A percentile compares a stretch with the other conserved stretches of the same genome.
phyloP scores from a whole-genome alignment of 2,113 vertebrate genomes.

The Oryzias melastigma region DNA sequence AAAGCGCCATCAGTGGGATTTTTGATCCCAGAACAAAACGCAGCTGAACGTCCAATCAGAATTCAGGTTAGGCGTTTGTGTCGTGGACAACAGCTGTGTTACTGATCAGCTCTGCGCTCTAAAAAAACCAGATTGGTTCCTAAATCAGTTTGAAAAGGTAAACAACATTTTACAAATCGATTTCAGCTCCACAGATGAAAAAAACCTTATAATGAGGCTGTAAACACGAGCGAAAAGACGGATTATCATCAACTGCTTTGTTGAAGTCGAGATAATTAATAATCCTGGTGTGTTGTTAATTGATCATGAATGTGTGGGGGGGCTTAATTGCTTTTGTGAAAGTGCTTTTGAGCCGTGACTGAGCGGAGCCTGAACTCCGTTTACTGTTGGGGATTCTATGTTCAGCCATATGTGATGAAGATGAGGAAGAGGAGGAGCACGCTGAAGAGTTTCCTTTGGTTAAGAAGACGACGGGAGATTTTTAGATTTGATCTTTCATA shows the following conservation, averaged over 20 bases:
- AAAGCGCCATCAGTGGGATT: constrained; percentile 21
- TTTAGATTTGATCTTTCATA: too few species aligned
- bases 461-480: too few species aligned
- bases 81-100: background rate
- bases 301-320: background rate
- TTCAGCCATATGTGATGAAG: too few species aligned
- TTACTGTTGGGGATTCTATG: too few species aligned
- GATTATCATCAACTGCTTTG: constrained; percentile 1
- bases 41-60: constrained; percentile 8
- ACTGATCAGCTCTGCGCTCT: background rate
- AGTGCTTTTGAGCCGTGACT: background rate
- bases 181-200: background rate
- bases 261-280: constrained; percentile 1
- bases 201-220: constrained; percentile 1
- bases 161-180: background rate
- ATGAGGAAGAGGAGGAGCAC: too few species aligned
- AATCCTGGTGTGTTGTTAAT: background rate
- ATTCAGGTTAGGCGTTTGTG: background rate
- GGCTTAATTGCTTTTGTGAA: constrained; percentile 2
- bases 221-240: background rate
- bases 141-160: background rate
- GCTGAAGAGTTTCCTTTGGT: too few species aligned
- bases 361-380: background rate
- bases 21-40: constrained; percentile 26
- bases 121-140: background rate